Base-by-base conservation (phyloP, 2,797 vertebrate species). In the Enteromius thamalakanensis region DNA sequence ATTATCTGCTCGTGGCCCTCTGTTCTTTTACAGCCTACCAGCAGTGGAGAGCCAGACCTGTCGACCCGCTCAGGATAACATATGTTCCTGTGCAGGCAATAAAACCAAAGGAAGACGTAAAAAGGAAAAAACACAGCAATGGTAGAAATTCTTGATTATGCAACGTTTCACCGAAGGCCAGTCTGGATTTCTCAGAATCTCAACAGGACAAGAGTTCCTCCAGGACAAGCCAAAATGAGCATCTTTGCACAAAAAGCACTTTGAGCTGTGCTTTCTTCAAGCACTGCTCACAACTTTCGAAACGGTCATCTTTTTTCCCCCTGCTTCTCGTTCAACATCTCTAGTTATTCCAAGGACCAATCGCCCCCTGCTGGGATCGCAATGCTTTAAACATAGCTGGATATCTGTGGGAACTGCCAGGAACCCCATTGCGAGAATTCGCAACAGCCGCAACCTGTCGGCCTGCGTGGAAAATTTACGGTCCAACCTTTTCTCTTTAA, bases 311-410 rank as follows among this genome's bases (percentile, higher is more conserved):
- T 91, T 85, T 84, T 89, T 90, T 42, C 65, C 74, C 47, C 37
- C 40, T 58, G 45, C 17, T 79, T 72, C 68, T 42, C 40, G 58
- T 86, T 79, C 77, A 83, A 76, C 83, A 87, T 86, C 72, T 86
- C 74, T 84, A 47, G 83, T 88, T 85, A 81, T 84, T 92, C 90
- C 87, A 90, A 86, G 89, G 89, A 92, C 91, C 87, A 86, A 77
- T 84, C 85, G 87, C 89, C 90, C 90, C 93, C 92, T 82, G 88
- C 93, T 90, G 90, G 87, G 92, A 91, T 92, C 90, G 91, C 92
- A 94, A 93, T 94, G 94, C 94, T 95, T 95, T 94, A 90, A 95
- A 94, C 93, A 91, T 94, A 90, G 92, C 91, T 92, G 92, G 93
- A 92, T 89, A 90, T 94, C 92, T 92, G 88, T 88, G 86, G 74